Base-by-base conservation (phyloP, 2,888 invertebrate species). In the Crematogaster levior region DNA sequence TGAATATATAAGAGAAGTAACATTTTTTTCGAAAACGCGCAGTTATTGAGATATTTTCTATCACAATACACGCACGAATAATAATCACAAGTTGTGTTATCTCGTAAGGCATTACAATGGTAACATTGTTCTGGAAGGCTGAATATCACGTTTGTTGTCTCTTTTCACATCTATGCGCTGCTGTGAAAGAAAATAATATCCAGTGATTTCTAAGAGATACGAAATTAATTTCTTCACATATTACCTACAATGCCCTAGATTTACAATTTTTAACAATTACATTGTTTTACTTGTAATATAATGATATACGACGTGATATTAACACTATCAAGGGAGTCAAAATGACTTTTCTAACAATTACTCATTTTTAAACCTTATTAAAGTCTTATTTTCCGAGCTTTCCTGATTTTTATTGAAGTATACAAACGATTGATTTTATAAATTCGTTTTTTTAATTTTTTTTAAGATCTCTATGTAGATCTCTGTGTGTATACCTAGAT, bases 11-110 rank as follows among this genome's bases (percentile, higher is more conserved):
- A 30, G 15, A 34, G 21, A 51, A 34, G 24, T 1, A 0, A 5
- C 12, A 21, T 40, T 40, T 34, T 68, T 68, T 43, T 10, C 27
- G 15, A 15, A 21, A 21, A 7, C 21, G 4, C 15, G n/a, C 21
- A n/a, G 21, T 68, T 37, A 51, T 24, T 37, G 10, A 37, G 58
- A 58, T 21, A 30, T 21, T 60, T 60, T 9, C n/a, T 60, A 73
- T 27, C n/a, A 24, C 18, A 24, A 12, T 53, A 70, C n/a, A 48
- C 24, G 34, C 48, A 56, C 30, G 75, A 58, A 66, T 73, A 70
- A 68, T 70, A 74, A 51, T 63, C 72, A 34, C 73, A 73, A 48
- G 34, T 74, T 56, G 65, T 27, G 58, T 80, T 66, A 84, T 82
- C 84, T 84, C 24, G 51, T 15, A 37, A 75, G 15, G 34, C 37